These are phyloP conservation scores for Amiota mariae DNA, from an alignment of 2,888 invertebrate genomes.

Conservation along the genomic window DNA sequence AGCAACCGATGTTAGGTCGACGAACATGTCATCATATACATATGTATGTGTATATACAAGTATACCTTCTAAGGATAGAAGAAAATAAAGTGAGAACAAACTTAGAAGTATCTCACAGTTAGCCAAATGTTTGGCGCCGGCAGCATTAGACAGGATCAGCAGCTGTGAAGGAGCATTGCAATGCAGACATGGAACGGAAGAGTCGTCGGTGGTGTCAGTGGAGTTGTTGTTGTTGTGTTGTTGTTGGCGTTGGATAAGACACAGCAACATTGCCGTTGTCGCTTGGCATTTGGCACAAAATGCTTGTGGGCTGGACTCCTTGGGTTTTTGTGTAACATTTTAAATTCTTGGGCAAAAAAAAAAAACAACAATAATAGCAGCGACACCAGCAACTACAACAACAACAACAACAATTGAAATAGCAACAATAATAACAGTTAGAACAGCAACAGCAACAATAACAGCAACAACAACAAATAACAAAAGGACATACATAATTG, in stretches of 20 bases:
- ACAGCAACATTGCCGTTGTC: neutral
- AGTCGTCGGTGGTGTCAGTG: neutral
- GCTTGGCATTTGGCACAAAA: conserved; percentile 16
- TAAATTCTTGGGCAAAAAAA: conserved; percentile 33
- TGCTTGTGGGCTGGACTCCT: conserved; percentile 21
- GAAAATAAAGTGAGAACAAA: too few species aligned
- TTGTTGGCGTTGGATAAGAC: too few species aligned
- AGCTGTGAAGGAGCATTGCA: neutral
- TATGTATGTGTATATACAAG: too few species aligned
- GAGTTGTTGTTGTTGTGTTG: neutral
- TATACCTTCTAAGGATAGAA: too few species aligned
- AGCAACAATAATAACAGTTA: too few species aligned
- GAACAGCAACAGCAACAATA: conserved; percentile 42
- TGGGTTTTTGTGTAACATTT: conserved; percentile 24
- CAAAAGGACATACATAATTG: conserved; percentile 27
- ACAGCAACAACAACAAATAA: conserved; percentile 13
- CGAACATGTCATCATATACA: too few species aligned
- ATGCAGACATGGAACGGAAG: neutral
- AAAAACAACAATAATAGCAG: conserved; percentile 36
- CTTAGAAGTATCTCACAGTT: neutral
- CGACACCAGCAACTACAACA: conserved; percentile 40
- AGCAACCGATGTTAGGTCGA: too few species aligned
- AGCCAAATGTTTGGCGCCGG: conserved; percentile 7
- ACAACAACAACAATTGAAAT: conserved; percentile 46
- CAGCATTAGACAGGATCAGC: neutral